Percentiles rank a stretch among this genome's conserved stretches.
phyloP scores from a whole-genome alignment of 2,113 vertebrate genomes.

The Amphilophus citrinellus region DNA sequence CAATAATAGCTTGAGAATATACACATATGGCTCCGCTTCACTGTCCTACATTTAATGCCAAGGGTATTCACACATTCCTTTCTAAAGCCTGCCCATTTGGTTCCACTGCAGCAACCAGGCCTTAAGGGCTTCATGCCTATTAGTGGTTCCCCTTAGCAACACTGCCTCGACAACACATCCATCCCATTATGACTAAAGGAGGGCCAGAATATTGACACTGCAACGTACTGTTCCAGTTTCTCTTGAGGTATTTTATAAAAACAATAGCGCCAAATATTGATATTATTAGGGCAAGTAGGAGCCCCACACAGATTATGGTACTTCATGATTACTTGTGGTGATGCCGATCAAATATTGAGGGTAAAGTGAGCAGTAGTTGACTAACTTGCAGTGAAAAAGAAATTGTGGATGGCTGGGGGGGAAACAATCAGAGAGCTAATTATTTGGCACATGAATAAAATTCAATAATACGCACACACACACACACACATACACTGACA shows the following conservation, averaged over 20 bases:
- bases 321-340: neutral
- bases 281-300: neutral
- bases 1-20: slow-evolving; percentile 31
- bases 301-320: neutral
- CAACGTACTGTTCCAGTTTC: neutral
- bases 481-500: neutral
- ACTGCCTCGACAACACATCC: slow-evolving; percentile 3
- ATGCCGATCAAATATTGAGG: neutral
- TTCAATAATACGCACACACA: neutral
- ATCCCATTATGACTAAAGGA: slow-evolving; percentile 1
- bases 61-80: slow-evolving; percentile 49
- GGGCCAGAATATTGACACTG: neutral
- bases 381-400: neutral
- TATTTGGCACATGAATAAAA: neutral
- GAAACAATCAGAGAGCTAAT: neutral
- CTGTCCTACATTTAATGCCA: slow-evolving; percentile 55
- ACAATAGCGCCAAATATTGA: neutral
- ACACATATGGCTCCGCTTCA: slow-evolving; percentile 22
- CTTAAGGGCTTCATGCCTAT: slow-evolving; percentile 52
- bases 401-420: neutral
- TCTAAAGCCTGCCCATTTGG: slow-evolving; percentile 44
- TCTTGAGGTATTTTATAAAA: neutral
- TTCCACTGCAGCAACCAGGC: slow-evolving; percentile 41
- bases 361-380: neutral
- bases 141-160: slow-evolving; percentile 41